Evolutionary conservation across 2,113 vertebrate genomes (phyloP), one percentile per base, ranked within the genome.

Genomic region (Agapornis roseicollis): DNA sequence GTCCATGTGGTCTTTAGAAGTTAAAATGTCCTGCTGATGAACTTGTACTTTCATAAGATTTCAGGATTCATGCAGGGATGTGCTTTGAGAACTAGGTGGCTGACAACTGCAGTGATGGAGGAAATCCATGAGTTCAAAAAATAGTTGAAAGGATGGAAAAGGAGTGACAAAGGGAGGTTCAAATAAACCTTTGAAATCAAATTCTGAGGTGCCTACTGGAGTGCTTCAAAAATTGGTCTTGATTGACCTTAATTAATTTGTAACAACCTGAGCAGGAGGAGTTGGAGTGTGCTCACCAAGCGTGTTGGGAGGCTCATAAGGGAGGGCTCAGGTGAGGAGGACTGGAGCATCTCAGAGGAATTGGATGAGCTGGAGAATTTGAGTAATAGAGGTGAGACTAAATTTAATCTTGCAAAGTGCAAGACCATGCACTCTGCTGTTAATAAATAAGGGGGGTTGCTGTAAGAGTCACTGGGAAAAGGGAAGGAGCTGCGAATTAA

Each of bases 391-490:
- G 44, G 25, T 35, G 50, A 79, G 44, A 81, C 56, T 87, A 73
- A 83, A 92, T 90, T 90, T 73, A 84, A 87, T 95, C 69, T 87
- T 64, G 52, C 7, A 11, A 74, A 96, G 77, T 90, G 72, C 76
- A 58, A 88, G 55, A 81, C 46, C 42, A 1, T n/a, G 19, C 71
- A 39, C 60, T 85, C 64, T 35, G 28, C 3, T 88, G 53, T 85
- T 94, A 92, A 86, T 83, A 96, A 92, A 80, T 78, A 84, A 50
- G 47, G 69, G 60, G 63, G 79, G 90, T 68, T 89, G 27, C 73
- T 72, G 18, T 61, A 61, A 52, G 29, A 63, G 35, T 90, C 33
- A 27, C 31, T 39, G 42, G 29, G 72, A 78, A 74, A 61, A 84
- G 37, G 72, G 55, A 29, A 72, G 23, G 35, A 89, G 23, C 33